A percentile compares a stretch with the other conserved stretches of the same genome.
phyloP scores from a whole-genome alignment of 2,888 invertebrate genomes.

The Linnaemya tessellans region DNA sequence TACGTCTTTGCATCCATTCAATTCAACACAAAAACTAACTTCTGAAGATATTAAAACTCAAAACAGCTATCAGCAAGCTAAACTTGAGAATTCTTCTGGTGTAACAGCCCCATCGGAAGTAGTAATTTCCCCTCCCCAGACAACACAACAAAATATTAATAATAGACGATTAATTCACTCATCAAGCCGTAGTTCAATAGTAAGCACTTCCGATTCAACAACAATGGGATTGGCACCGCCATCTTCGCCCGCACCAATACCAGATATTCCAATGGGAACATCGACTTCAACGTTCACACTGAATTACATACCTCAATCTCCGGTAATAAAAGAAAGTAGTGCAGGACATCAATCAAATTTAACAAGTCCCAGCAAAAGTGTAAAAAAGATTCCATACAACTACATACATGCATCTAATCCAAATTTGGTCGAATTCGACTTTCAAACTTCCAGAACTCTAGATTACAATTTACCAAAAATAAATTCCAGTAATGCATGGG shows the following conservation, averaged over 20 bases:
- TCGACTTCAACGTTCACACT: conserved; percentile 49
- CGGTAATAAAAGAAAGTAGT: conserved; percentile 47
- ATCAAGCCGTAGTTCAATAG: conserved; percentile 78
- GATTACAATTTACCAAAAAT: conserved; percentile 83
- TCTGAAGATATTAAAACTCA: conserved; percentile 39
- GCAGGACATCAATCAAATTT: conserved; percentile 19
- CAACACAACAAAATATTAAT: conserved; percentile 43
- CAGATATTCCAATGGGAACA: conserved; percentile 56
- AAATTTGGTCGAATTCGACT: conserved; percentile 87
- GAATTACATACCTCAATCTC: conserved; percentile 38
- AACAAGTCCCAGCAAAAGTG: conserved; percentile 78
- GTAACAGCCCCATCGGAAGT: conserved; percentile 33
- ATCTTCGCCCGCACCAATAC: conserved; percentile 78
- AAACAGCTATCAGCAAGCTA: conserved; percentile 3
- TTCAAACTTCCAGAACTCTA: conserved; percentile 82
- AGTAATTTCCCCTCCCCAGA: conserved; percentile 24
- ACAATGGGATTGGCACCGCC: conserved; percentile 76
- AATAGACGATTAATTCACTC: conserved; percentile 77
- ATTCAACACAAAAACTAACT: conserved; percentile 56
- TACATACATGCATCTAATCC: conserved; percentile 90
- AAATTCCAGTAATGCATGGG: conserved; percentile 81
- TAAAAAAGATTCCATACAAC: conserved; percentile 84
- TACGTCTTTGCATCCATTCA: conserved; percentile 63
- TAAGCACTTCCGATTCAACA: conserved; percentile 73
- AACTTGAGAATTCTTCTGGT: conserved; percentile 5